phyloP scores from a whole-genome alignment of 2,888 invertebrate genomes.

The Epistrophe eligans region DNA sequence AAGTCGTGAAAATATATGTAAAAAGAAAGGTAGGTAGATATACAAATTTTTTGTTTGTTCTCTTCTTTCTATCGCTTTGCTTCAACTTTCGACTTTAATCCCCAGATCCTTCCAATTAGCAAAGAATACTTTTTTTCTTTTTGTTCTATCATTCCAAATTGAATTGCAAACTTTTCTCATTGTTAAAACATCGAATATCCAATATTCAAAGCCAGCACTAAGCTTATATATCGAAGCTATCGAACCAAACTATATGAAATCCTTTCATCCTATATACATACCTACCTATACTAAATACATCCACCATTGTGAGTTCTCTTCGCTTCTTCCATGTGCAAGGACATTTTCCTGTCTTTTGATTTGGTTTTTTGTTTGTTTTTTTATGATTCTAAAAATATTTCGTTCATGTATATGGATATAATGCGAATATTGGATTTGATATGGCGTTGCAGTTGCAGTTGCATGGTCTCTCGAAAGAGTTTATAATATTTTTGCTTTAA shows the following conservation, averaged over 20 bases:
- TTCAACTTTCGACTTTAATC: constrained; percentile 21
- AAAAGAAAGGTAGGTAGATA: not conserved
- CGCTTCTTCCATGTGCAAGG: not conserved
- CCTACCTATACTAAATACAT: no score
- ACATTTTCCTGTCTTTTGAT: not conserved
- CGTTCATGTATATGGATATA: not conserved
- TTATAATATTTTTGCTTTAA: constrained; percentile 43
- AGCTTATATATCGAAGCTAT: constrained; percentile 25
- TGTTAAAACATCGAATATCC: constrained; percentile 58
- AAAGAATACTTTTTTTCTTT: not conserved
- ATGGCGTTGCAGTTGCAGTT: not conserved
- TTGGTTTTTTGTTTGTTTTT: constrained; percentile 2
- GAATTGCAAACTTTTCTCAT: constrained; percentile 61
- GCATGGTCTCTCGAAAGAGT: constrained; percentile 8
- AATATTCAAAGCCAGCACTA: constrained; percentile 44
- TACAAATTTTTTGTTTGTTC: not conserved
- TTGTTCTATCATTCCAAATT: constrained; percentile 36
- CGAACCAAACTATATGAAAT: constrained; percentile 9
- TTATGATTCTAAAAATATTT: not conserved
- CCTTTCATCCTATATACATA: not conserved
- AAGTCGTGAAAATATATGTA: no score
- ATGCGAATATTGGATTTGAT: constrained; percentile 12
- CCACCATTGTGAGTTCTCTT: not conserved
- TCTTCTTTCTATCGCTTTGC: not conserved
- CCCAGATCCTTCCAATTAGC: constrained; percentile 66